Percentiles rank a stretch among this genome's conserved stretches.
phyloP scores from a whole-genome alignment of 2,888 invertebrate genomes.

The Clistopyga incitator region DNA sequence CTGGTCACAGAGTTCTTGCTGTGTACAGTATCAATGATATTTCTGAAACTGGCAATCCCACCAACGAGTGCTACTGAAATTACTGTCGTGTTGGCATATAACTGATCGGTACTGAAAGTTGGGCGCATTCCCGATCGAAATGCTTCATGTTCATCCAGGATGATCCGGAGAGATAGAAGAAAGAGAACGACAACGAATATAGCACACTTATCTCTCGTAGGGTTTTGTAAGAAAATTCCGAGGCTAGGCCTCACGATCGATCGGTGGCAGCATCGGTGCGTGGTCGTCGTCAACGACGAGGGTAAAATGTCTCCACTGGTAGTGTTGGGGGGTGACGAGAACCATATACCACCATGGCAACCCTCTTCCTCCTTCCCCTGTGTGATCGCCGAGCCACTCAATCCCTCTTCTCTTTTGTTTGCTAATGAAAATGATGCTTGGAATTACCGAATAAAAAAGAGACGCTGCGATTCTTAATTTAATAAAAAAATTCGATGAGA shows the following conservation, averaged over 20 bases:
- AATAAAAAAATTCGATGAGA: not conserved
- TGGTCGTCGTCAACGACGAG: conserved; percentile 10
- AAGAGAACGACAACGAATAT: not conserved
- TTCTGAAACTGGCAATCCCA: conserved; percentile 4
- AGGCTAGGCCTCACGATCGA: conserved; percentile 33
- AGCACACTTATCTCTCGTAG: conserved; percentile 14
- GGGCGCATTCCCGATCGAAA: conserved; percentile 30
- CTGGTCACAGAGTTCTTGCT: not conserved
- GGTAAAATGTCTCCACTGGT: conserved; percentile 29
- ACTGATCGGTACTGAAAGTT: not conserved
- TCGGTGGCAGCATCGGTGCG: conserved; percentile 24
- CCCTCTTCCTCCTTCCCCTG: conserved; percentile 5
- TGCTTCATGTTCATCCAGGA: not conserved
- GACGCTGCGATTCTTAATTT: not conserved
- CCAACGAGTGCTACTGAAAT: conserved; percentile 8
- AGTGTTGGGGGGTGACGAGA: conserved; percentile 1
- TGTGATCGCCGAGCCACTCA: not conserved
- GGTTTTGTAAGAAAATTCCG: conserved; percentile 41
- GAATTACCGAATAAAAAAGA: not conserved
- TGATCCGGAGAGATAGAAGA: not conserved
- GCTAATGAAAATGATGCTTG: conserved; percentile 14
- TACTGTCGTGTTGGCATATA: not conserved
- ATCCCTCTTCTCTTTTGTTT: not conserved
- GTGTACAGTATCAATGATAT: not conserved
- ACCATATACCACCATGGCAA: not conserved